These are phyloP conservation scores for Prolemur simus DNA, from an alignment of 2,113 vertebrate genomes.

Conservation along the genomic window DNA sequence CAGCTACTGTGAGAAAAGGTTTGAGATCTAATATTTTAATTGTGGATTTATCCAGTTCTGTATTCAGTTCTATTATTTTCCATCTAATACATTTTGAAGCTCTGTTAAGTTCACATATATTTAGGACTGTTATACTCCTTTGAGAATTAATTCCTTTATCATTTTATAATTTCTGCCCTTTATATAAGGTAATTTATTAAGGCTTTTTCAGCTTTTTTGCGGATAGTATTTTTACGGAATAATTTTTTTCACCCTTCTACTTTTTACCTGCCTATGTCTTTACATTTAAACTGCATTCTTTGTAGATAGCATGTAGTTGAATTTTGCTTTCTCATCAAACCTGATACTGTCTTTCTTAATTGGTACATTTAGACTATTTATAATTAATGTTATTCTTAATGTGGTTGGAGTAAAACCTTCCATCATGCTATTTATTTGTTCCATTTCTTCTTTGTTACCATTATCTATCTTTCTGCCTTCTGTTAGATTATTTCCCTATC, in stretches of 20 bases:
- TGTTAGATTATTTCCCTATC: neutral
- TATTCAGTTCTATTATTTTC: neutral
- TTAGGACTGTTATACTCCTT: neutral
- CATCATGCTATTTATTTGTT: neutral
- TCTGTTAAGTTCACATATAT: neutral
- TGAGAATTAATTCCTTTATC: neutral
- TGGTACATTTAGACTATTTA: neutral
- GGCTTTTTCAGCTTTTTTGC: neutral
- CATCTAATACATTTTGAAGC: neutral
- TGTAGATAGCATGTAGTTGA: neutral
- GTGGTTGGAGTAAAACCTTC: neutral
- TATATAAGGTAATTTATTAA: neutral
- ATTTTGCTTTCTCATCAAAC: neutral
- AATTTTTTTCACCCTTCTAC: neutral
- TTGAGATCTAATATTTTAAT: neutral
- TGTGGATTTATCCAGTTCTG: neutral
- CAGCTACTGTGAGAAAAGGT: neutral
- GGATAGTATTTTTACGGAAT: neutral
- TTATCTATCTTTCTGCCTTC: neutral
- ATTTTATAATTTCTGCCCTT: neutral
- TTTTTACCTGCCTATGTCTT: neutral
- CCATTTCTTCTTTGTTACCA: neutral
- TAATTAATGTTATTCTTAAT: slow-evolving; percentile 5
- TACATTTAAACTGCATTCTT: neutral
- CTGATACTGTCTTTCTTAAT: neutral